Evolutionary conservation across 2,113 vertebrate species (phyloP).

Genomic region (Ariopsis seemanni): DNA sequence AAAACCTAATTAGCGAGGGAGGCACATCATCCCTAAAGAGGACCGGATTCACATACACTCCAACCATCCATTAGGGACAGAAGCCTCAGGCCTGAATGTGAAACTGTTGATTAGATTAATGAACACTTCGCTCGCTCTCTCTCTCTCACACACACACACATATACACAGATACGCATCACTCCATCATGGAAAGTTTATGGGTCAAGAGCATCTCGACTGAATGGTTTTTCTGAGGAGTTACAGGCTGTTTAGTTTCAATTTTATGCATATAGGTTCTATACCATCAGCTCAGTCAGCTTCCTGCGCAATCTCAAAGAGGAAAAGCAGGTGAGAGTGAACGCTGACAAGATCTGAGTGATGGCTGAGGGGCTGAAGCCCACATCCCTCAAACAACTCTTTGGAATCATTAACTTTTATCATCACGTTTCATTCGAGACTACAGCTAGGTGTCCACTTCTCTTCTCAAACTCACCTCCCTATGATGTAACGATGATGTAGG

Average conservation of each 20-base stretch:
- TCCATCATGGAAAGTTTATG: not conserved
- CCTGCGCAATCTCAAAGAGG: no score
- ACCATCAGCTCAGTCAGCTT: not conserved
- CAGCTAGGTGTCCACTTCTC: no score
- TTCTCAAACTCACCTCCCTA: no score
- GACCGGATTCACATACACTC: conserved; percentile 35
- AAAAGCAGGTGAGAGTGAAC: no score
- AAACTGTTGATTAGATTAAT: conserved; percentile 44
- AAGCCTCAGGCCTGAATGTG: conserved; percentile 31
- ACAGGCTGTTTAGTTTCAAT: not conserved
- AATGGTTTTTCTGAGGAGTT: not conserved
- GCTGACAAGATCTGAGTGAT: no score
- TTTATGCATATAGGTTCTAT: not conserved
- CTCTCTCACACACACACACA: conserved; percentile 5
- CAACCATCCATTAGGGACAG: conserved; percentile 27
- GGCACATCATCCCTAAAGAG: conserved; percentile 28
- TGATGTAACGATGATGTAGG: no score
- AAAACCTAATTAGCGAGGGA: conserved; percentile 49
- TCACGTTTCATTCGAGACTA: no score
- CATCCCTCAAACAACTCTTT: no score
- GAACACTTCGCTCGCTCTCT: conserved; percentile 16
- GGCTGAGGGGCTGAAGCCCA: no score
- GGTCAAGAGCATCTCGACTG: not conserved
- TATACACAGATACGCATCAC: not conserved
- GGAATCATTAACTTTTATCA: no score